phyloP scores from a whole-genome alignment of 1,140 invertebrate species.

The Achatina immaculata region DNA sequence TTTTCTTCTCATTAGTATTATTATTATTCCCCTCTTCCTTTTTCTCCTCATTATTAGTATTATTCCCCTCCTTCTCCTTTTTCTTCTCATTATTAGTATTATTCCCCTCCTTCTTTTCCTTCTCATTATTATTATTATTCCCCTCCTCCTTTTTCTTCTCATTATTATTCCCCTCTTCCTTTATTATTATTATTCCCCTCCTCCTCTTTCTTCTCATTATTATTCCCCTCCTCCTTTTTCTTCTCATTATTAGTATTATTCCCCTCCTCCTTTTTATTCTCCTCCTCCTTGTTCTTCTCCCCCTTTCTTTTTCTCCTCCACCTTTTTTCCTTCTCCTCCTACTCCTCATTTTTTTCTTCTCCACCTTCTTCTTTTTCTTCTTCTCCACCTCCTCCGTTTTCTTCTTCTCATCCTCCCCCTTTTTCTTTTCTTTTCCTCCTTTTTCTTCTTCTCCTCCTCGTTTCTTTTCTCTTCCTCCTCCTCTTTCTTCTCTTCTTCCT shows the following conservation, averaged over 20 bases:
- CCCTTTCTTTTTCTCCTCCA: background rate
- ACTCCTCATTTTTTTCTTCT: background rate
- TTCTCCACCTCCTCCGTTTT: background rate
- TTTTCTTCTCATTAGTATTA: background rate
- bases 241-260: background rate
- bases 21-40: background rate
- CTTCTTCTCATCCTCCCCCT: background rate
- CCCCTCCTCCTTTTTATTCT: background rate
- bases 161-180: background rate
- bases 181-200: background rate
- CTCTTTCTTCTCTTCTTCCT: background rate
- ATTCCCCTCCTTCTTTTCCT: background rate
- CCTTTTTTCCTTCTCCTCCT: background rate
- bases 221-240: background rate
- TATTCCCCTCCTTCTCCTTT: constrained; percentile 6
- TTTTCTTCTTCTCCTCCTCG: background rate
- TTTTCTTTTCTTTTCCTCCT: background rate
- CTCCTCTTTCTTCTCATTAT: background rate
- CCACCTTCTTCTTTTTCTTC: background rate
- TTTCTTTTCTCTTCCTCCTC: background rate
- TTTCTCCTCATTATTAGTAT: background rate
- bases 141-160: background rate
- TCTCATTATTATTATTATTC: background rate
- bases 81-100: constrained; percentile 1
- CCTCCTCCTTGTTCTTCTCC: background rate